Conservation (phyloP, 2,888 invertebrate genomes). For the Cyclophora albipunctata region DNA sequence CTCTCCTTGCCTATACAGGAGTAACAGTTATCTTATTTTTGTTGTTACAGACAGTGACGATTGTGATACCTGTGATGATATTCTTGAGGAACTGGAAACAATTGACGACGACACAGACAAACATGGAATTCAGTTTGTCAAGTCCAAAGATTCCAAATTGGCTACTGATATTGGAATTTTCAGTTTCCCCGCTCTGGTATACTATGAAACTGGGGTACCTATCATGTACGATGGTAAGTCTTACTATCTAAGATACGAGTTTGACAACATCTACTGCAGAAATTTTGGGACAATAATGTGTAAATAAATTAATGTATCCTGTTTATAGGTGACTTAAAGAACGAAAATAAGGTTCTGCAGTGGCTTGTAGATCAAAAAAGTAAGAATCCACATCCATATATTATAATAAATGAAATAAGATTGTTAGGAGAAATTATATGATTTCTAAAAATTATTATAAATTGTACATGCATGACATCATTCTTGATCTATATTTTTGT, state of each 20-base stretch:
- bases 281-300: conserved; percentile 1
- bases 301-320: conserved; percentile 41
- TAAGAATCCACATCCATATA: conserved; percentile 84
- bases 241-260: conserved; percentile 4
- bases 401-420: conserved; percentile 28
- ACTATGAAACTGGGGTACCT: conserved; percentile 94
- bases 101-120: conserved; percentile 95
- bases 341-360: conserved; percentile 95
- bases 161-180: conserved; percentile 94
- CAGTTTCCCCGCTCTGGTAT: conserved; percentile 93
- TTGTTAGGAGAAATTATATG: conserved; percentile 34
- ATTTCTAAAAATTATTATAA: conserved; percentile 35
- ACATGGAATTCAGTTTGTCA: conserved; percentile 94
- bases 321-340: conserved; percentile 93
- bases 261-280: neutral
- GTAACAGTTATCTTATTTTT: neutral
- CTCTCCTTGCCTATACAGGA: no score
- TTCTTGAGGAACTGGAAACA: conserved; percentile 91
- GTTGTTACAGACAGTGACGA: conserved; percentile 82
- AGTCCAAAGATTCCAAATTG: conserved; percentile 91
- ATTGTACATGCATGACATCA: conserved; percentile 72
- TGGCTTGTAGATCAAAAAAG: conserved; percentile 97
- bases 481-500: conserved; percentile 43
- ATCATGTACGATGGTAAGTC: conserved; percentile 95
- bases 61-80: conserved; percentile 88